phyloP scores from a whole-genome alignment of 2,113 vertebrate species.

The Poeciliopsis retropinna region DNA sequence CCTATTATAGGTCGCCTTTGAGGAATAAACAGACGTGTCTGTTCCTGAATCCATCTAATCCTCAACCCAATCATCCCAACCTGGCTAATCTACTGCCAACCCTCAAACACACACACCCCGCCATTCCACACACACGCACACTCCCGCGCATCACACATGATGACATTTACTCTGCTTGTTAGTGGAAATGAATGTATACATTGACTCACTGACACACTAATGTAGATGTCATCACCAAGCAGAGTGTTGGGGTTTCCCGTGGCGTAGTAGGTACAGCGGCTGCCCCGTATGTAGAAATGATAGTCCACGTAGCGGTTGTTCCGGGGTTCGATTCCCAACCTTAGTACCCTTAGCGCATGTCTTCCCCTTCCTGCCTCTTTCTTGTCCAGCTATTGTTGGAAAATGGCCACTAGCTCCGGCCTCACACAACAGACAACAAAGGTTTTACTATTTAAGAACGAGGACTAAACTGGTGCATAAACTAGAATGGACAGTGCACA shows the following conservation, averaged over 20 bases:
- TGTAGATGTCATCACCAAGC: slow-evolving; percentile 38
- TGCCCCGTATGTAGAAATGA: no score
- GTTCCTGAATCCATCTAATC: slow-evolving; percentile 67
- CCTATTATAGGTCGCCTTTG: slow-evolving; percentile 63
- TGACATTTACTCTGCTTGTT: slow-evolving; percentile 30
- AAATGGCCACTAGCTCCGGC: no score
- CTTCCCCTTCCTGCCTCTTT: no score
- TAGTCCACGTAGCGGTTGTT: no score
- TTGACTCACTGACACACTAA: slow-evolving; percentile 43
- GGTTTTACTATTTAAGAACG: slow-evolving; percentile 64
- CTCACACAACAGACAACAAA: slow-evolving; percentile 29
- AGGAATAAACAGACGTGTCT: slow-evolving; percentile 71
- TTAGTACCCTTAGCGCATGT: no score
- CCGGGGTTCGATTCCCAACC: no score
- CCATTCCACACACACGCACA: slow-evolving; percentile 8
- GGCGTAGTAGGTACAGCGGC: no score
- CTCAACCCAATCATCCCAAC: slow-evolving; percentile 73
- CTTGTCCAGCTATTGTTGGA: no score
- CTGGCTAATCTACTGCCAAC: slow-evolving; percentile 62
- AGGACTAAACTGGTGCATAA: slow-evolving; percentile 54
- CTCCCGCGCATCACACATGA: slow-evolving; percentile 3
- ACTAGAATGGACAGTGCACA: slow-evolving; percentile 47
- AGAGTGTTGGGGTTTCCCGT: not conserved
- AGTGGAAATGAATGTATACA: slow-evolving; percentile 41
- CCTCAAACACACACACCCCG: slow-evolving; percentile 19